phyloP scores from a whole-genome alignment of 2,888 invertebrate genomes.

The Callyntrura sp. region DNA sequence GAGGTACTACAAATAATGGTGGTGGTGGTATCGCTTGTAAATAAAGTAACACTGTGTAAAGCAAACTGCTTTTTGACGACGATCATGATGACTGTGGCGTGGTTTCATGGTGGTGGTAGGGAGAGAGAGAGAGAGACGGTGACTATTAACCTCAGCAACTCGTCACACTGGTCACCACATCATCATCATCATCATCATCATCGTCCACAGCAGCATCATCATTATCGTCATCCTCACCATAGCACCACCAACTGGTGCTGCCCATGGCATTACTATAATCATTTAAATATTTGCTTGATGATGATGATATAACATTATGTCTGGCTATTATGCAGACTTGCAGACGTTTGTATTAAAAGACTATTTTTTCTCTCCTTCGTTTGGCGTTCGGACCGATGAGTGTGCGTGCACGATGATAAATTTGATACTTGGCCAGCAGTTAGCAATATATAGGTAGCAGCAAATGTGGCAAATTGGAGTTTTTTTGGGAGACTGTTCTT shows the following conservation, averaged over 20 bases:
- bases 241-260: slow-evolving; percentile 18
- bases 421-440: neutral
- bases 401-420: neutral
- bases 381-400: neutral
- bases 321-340: too few species aligned
- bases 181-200: slow-evolving; percentile 15
- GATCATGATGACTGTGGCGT: slow-evolving; percentile 14
- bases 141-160: slow-evolving; percentile 65
- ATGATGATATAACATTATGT: too few species aligned
- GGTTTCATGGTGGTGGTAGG: slow-evolving; percentile 17
- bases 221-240: neutral
- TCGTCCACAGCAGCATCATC: neutral
- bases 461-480: neutral
- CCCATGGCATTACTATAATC: slow-evolving; percentile 31
- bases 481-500: slow-evolving; percentile 7
- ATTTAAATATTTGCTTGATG: neutral
- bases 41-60: slow-evolving; percentile 10
- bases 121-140: neutral
- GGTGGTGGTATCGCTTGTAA: neutral
- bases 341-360: too few species aligned
- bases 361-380: too few species aligned
- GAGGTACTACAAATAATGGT: neutral
- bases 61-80: slow-evolving; percentile 21
- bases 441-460: neutral
- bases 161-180: slow-evolving; percentile 73